A percentile compares a stretch with the other conserved stretches of the same genome.
Conservation (phyloP, 2,113 vertebrate genomes). For the Antigone vipio region DNA sequence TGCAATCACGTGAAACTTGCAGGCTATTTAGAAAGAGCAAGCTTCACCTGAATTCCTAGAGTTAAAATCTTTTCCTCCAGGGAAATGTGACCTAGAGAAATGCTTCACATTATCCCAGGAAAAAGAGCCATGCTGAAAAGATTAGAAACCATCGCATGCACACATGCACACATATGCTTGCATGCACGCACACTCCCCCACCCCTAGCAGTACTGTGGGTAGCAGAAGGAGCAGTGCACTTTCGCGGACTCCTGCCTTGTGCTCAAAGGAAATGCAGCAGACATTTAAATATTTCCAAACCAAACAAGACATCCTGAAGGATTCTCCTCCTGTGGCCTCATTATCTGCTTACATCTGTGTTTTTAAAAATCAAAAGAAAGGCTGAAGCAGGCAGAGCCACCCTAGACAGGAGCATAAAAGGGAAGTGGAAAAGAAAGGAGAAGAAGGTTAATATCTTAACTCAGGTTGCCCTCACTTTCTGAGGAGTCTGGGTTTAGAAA, state of each 20-base stretch:
- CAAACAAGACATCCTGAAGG: conserved; percentile 77
- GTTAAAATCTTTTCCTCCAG: not conserved
- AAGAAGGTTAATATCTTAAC: not conserved
- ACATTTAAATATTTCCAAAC: conserved; percentile 78
- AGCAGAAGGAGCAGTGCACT: conserved; percentile 33
- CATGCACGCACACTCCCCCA: not conserved
- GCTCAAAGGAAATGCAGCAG: conserved; percentile 75
- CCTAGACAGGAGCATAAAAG: not conserved
- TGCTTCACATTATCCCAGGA: not conserved
- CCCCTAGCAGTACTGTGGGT: not conserved
- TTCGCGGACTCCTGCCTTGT: conserved; percentile 37
- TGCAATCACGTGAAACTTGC: not conserved
- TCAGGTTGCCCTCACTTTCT: not conserved
- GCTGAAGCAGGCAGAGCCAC: not conserved
- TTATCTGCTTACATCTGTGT: conserved; percentile 62
- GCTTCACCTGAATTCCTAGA: not conserved
- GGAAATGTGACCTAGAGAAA: not conserved
- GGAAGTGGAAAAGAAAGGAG: not conserved
- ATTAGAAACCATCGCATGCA: conserved; percentile 8
- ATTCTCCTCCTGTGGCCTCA: conserved; percentile 69
- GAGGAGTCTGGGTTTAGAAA: not conserved
- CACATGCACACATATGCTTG: not conserved
- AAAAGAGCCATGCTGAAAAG: conserved; percentile 21
- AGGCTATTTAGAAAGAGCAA: not conserved
- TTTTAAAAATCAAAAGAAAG: conserved; percentile 58